Evolutionary conservation across 2,888 invertebrate genomes (phyloP), one percentile per base, ranked within the genome.

Genomic region (Leptinotarsa rubiginosa): DNA sequence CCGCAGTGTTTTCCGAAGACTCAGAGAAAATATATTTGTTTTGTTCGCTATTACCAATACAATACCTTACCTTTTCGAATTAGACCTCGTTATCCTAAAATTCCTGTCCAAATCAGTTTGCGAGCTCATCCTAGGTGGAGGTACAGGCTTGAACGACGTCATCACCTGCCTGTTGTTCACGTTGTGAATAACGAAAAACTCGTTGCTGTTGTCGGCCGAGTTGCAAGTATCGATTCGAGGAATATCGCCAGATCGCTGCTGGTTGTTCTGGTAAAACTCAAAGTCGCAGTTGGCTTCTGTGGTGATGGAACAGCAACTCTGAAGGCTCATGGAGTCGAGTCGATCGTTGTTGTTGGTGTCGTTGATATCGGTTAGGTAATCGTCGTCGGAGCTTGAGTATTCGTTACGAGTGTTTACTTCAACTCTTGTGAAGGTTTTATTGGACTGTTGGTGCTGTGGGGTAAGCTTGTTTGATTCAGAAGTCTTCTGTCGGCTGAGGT

Each of bases 281-380:
- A 92, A 92, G 83, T 92, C 92, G 81, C 91, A 90, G 81, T 91
- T 92, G 41, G 92, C 92, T 77, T 91, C 91, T 0, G 92, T 92
- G 1, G 92, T 92, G 52, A 91, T 91, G 10, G 91, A 91, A 77
- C 89, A 90, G 62, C 89, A 89, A 80, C 90, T 90, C 83, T 74
- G 87, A 74, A 85, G 85, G 73, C 85, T 86, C 69, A 84, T 75
- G 1, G 85, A 84, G 66, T 86, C 87, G 77, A 83, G 87, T 50
- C 88, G 88, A 47, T 81, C 76, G 59, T 73, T 75, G 25, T 86
- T 86, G 69, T 59, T 75, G 62, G 54, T 72, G 41, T 87, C 87
- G 66, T 87, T 87, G 3, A 85, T 85, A 68, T 89, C 89, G 7
- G 87, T 87, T 25, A 87, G 84, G 20, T 84, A 87, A 31, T 89